Base-by-base conservation (phyloP, 2,888 invertebrate genomes). In the Dioctria linearis region DNA sequence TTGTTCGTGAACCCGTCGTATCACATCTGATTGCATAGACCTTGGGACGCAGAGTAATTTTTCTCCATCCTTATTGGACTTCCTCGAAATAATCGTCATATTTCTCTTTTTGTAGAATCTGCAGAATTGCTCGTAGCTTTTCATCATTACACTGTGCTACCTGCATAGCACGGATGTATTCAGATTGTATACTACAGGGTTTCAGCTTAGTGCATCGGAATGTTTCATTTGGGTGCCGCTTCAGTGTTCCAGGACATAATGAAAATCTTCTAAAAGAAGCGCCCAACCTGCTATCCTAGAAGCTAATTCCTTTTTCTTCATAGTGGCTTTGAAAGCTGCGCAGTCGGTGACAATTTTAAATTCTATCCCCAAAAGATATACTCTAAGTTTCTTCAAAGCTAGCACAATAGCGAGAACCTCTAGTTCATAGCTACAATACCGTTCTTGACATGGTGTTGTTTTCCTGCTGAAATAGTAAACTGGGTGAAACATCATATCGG, bases 291-390 rank as follows among this genome's bases (percentile, higher is more conserved):
- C 25, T n/a, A 25, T 25, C 25, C 25, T 25, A 25, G 25, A 25
- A 25, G 25, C 71, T 6, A 83, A 63, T 25, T 85, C 84, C 69
- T 82, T 85, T 79, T 88, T 87, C 0, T 83, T 63, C 83, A 87
- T 84, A 0, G 86, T 86, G 79, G 85, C n/a, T n/a, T n/a, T n/a
- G n/a, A n/a, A n/a, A n/a, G n/a, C 85, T 42, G 82, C 78, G 69
- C 86, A 87, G 80, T 87, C 86, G 0, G 85, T 86, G 25, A 86
- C 82, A 49, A 86, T 84, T 67, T 84, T 86, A 59, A 86, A 85
- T 40, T 82, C 75, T 13, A 69, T 78, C 1, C 85, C 86, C 6
- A 86, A 51, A 3, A 87, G 61, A 81, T 86, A 88, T 0, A 86
- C 82, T 8, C 86, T 78, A 79, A 80, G 83, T 13, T 83, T 84